Percentiles rank a stretch among this genome's conserved stretches.
phyloP scores from a whole-genome alignment of 2,113 vertebrate genomes.

The Actenoides lindsayi region DNA sequence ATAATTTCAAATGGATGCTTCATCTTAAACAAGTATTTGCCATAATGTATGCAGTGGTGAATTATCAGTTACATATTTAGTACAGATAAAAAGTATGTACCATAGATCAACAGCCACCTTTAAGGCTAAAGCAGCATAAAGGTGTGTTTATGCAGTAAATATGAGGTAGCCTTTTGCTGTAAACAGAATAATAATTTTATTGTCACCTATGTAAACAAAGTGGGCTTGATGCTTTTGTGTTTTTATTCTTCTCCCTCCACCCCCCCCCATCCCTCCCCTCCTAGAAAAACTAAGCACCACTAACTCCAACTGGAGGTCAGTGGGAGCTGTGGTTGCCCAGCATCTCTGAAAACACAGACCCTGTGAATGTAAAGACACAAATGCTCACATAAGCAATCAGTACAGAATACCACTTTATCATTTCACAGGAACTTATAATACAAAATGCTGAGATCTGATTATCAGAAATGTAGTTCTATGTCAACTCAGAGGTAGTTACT shows the following conservation, averaged over 20 bases:
- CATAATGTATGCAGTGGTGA: slow-evolving; percentile 53
- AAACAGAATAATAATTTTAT: slow-evolving; percentile 85
- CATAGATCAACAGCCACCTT: slow-evolving; percentile 77
- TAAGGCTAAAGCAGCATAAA: slow-evolving; percentile 79
- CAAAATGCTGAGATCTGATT: slow-evolving; percentile 72
- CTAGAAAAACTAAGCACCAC: slow-evolving; percentile 23
- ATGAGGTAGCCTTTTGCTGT: slow-evolving; percentile 99
- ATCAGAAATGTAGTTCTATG: slow-evolving; percentile 80
- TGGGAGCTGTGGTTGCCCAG: slow-evolving; percentile 16
- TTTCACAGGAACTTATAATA: slow-evolving; percentile 78
- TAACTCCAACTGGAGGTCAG: background rate
- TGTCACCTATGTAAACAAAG: slow-evolving; percentile 77
- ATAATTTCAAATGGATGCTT: slow-evolving; percentile 63
- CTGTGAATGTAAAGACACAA: slow-evolving; percentile 71
- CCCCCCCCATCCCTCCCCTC: background rate
- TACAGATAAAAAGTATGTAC: slow-evolving; percentile 75
- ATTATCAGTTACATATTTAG: slow-evolving; percentile 30
- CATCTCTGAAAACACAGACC: slow-evolving; percentile 48
- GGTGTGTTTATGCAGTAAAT: slow-evolving; percentile 79
- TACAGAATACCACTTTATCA: slow-evolving; percentile 75
- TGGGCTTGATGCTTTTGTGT: slow-evolving; percentile 53
- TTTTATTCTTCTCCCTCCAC: background rate
- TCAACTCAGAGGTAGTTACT: slow-evolving; percentile 97
- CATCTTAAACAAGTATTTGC: slow-evolving; percentile 59
- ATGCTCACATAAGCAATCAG: slow-evolving; percentile 77